Evolutionary conservation across 2,888 invertebrate species (phyloP).

Genomic region (Glyphotaelius pellucidus): DNA sequence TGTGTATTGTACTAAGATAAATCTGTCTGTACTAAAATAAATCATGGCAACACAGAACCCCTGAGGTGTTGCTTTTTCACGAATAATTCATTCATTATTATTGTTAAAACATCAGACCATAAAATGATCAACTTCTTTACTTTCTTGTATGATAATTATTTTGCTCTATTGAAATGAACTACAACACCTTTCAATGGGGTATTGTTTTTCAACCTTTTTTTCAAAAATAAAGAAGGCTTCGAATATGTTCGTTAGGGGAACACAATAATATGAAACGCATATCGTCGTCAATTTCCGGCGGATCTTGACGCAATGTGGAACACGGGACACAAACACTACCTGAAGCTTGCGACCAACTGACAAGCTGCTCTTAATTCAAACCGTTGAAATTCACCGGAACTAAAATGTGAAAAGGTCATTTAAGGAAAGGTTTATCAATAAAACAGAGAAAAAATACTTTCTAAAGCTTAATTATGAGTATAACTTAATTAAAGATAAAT

Average conservation of each 20-base stretch:
- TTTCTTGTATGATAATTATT: neutral
- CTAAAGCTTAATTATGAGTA: neutral
- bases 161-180: neutral
- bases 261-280: slow-evolving; percentile 49
- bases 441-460: neutral
- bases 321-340: neutral
- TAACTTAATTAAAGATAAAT: too few relatives aligned
- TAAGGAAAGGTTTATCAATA: neutral
- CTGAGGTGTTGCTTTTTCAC: too few relatives aligned
- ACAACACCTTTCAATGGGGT: slow-evolving; percentile 55
- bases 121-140: neutral
- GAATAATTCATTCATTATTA: too few relatives aligned
- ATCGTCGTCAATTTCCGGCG: slow-evolving; percentile 59
- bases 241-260: slow-evolving; percentile 8
- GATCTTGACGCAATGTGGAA: slow-evolving; percentile 16
- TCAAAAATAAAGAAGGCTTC: slow-evolving; percentile 27
- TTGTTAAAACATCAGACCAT: too few relatives aligned
- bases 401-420: slow-evolving; percentile 27
- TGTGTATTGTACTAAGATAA: too few relatives aligned
- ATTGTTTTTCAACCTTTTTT: slow-evolving; percentile 26
- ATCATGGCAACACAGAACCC: too few relatives aligned
- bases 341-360: neutral
- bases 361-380: slow-evolving; percentile 39
- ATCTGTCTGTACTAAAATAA: too few relatives aligned
- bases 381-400: slow-evolving; percentile 40